Evolutionary conservation across 2,797 vertebrate genomes (phyloP).

Genomic region (Ficedula albicollis): DNA sequence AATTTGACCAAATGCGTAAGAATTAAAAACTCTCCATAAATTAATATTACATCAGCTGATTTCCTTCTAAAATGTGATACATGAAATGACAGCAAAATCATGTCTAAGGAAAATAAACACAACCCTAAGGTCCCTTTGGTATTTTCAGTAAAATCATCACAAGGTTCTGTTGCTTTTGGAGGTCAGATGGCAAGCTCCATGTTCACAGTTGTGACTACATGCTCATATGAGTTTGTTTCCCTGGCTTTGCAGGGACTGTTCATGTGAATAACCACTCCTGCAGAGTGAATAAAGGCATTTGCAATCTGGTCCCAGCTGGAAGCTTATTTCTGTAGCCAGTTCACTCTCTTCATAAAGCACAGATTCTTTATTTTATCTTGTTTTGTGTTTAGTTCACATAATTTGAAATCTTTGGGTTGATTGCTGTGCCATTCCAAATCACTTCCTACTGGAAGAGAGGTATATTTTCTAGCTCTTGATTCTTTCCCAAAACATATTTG

Average conservation of each 20-base stretch:
- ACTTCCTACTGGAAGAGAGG: not conserved
- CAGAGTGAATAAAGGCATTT: slow-evolving; percentile 55
- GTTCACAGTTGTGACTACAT: slow-evolving; percentile 11
- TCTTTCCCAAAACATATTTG: not conserved
- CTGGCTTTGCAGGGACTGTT: slow-evolving; percentile 26
- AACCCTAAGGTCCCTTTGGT: not conserved
- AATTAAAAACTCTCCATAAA: not conserved
- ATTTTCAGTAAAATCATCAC: not conserved
- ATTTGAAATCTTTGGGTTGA: not conserved
- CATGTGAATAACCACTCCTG: slow-evolving; percentile 4
- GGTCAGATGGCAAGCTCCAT: slow-evolving; percentile 41
- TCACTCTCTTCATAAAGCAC: not conserved
- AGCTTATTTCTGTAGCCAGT: slow-evolving; percentile 45
- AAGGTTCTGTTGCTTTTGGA: not conserved
- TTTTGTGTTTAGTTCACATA: not conserved
- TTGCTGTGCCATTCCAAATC: not conserved
- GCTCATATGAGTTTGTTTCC: slow-evolving; percentile 24
- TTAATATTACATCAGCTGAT: not conserved
- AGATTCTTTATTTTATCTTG: slow-evolving; percentile 20
- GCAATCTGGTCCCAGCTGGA: slow-evolving; percentile 61
- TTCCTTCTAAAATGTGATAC: not conserved
- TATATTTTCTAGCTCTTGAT: not conserved
- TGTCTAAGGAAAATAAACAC: not conserved
- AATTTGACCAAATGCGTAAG: not conserved
- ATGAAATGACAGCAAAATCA: not conserved